Evolutionary conservation across 2,113 vertebrate genomes (phyloP).

Genomic region (Dendrocopos noguchii): DNA sequence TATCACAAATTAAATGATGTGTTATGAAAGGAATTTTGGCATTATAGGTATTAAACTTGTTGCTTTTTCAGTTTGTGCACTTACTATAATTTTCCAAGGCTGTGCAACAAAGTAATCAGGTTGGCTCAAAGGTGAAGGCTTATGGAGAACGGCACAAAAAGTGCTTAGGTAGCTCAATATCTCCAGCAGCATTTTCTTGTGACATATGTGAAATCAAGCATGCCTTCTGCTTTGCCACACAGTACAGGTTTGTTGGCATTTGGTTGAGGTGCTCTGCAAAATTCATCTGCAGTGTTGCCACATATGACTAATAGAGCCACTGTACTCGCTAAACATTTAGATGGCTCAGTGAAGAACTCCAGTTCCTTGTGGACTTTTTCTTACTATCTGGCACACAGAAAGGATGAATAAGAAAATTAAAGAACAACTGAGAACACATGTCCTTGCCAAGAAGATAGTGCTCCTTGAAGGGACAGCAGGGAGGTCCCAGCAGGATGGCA

Average conservation of each 20-base stretch:
- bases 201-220: background rate
- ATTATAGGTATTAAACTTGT: background rate
- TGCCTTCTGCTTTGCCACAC: conserved; percentile 18
- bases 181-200: background rate
- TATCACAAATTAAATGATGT: background rate
- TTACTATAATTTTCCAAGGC: background rate
- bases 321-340: background rate
- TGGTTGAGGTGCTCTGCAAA: background rate
- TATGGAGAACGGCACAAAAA: background rate
- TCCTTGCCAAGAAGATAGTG: conserved; percentile 28
- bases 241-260: background rate
- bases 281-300: background rate
- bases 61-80: background rate
- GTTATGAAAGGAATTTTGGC: background rate
- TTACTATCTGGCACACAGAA: background rate
- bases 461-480: background rate
- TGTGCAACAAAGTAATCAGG: background rate
- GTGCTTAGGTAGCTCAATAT: background rate
- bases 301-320: background rate
- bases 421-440: background rate
- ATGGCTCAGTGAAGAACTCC: background rate
- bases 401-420: conserved; percentile 16
- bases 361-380: background rate
- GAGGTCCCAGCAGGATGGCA: background rate
- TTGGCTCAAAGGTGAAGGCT: background rate